A percentile compares a stretch with the other conserved stretches of the same genome.
Evolutionary conservation across 2,797 vertebrate genomes (phyloP).

Genomic region (Crenichthys baileyi): DNA sequence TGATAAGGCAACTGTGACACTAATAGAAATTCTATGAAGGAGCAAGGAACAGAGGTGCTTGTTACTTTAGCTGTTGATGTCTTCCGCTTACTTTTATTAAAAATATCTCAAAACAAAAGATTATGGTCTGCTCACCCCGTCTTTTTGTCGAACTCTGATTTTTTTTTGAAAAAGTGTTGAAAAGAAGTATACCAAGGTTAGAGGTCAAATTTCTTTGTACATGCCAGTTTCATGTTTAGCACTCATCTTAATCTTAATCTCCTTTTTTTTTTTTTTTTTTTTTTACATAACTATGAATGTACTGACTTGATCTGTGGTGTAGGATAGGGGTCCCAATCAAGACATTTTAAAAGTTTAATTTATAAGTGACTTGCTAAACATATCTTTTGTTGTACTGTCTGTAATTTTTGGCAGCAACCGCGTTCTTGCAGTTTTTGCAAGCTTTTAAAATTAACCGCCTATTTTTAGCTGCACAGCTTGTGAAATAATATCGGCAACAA

Average conservation of each 20-base stretch:
- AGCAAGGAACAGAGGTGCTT: slow-evolving; percentile 39
- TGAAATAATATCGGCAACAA: no score
- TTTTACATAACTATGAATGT: no score
- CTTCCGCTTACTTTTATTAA: slow-evolving; percentile 2
- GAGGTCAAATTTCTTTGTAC: slow-evolving; percentile 3
- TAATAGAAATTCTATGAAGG: slow-evolving; percentile 45
- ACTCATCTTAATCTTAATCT: neutral
- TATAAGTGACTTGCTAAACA: no score
- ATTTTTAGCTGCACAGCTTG: no score
- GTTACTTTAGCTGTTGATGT: neutral
- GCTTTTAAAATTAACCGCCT: no score
- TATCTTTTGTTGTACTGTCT: no score
- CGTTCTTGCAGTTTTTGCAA: no score
- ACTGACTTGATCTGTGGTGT: no score
- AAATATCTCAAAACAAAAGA: neutral
- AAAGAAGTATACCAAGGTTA: slow-evolving; percentile 1
- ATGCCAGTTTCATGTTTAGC: neutral
- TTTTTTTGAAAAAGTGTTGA: neutral
- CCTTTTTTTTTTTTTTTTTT: neutral
- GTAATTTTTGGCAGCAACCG: no score
- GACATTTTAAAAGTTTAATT: no score
- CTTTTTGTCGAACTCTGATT: slow-evolving; percentile 7
- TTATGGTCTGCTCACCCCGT: neutral
- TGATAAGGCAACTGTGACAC: slow-evolving; percentile 23
- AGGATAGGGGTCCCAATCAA: no score